These are phyloP conservation scores for Trichopoda pennipes DNA, from an alignment of 2,888 invertebrate genomes.

Conservation along the genomic window DNA sequence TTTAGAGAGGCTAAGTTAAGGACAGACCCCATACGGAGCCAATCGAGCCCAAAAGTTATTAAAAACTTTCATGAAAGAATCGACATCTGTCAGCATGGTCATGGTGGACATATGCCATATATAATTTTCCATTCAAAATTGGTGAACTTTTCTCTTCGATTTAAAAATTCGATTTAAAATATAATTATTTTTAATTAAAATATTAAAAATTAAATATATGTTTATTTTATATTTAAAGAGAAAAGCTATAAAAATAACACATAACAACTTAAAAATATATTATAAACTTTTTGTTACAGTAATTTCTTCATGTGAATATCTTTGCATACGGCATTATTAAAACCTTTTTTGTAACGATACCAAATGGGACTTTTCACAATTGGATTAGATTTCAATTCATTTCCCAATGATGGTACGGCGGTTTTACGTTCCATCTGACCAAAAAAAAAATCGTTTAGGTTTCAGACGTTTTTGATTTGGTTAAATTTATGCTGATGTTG, in stretches of 20 bases:
- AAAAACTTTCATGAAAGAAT: no score
- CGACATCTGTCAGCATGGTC: no score
- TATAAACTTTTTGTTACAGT: slow-evolving; percentile 76
- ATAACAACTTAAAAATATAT: slow-evolving; percentile 7
- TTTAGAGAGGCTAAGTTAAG: no score
- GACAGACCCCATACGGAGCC: no score
- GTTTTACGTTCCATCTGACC: slow-evolving; percentile 82
- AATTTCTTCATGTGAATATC: slow-evolving; percentile 89
- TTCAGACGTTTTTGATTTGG: slow-evolving; percentile 88
- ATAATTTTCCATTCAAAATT: no score
- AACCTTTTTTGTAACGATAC: slow-evolving; percentile 97
- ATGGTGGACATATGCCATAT: no score
- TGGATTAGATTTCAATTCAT: slow-evolving; percentile 81
- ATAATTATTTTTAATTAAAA: slow-evolving; percentile 10
- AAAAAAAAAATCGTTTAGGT: slow-evolving; percentile 84
- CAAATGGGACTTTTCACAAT: slow-evolving; percentile 89
- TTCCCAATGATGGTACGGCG: slow-evolving; percentile 68
- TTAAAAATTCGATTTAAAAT: neutral
- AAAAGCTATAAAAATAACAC: slow-evolving; percentile 1
- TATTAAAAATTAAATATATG: neutral
- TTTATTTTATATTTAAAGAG: neutral
- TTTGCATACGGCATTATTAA: slow-evolving; percentile 94
- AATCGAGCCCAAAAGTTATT: no score
- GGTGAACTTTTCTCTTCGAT: no score
- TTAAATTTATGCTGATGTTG: slow-evolving; percentile 74